Evolutionary conservation across 2,888 invertebrate species (phyloP), one percentile per base, ranked within the genome.

Genomic region (Eupithecia centaureata): DNA sequence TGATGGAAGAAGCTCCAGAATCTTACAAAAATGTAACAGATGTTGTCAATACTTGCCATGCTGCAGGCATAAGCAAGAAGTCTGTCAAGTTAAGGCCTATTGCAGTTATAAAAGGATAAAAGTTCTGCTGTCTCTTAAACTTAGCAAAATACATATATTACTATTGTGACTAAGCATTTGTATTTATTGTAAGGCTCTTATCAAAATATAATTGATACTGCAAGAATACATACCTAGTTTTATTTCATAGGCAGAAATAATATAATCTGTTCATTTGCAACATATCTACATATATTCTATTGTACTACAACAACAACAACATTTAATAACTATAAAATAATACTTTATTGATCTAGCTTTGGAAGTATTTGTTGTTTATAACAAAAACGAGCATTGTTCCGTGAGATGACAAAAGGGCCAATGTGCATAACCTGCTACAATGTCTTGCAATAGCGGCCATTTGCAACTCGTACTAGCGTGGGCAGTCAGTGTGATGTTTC

Each of bases 11-110:
- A 94, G 98, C 99, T 5, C 99, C 99, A 0, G 99, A 99, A 84
- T 99, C 99, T 0, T 99, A 99, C 89, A 99, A 99, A 92, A 98
- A 99, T 93, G 99, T 99, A 0, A 99, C 99, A 0, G 99, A 99
- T 93, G 99, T 99, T 10, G 99, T 99, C 0, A 95, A 99, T 86
- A 99, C 99, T 3, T 99, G 99, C 82, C 99, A 99, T 86, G 96
- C 96, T 27, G 99, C 98, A 42, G 99, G 99, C 18, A 99, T 99
- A 68, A 99, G 99, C 82, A 97, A 98, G 86, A 99, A 99, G 87
- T 96, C 98, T 80, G 97, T 99, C 51, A 99, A 99, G 91, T 94
- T 99, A 79, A 94, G 98, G 78, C 99, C 99, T 0, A 98, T 99
- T 83, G 99, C 99, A 67, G 99, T 99, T 30, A 99, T 99, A 77